These are phyloP conservation scores for Apis florea DNA, from an alignment of 1,140 invertebrate genomes.

Conservation along the genomic window DNA sequence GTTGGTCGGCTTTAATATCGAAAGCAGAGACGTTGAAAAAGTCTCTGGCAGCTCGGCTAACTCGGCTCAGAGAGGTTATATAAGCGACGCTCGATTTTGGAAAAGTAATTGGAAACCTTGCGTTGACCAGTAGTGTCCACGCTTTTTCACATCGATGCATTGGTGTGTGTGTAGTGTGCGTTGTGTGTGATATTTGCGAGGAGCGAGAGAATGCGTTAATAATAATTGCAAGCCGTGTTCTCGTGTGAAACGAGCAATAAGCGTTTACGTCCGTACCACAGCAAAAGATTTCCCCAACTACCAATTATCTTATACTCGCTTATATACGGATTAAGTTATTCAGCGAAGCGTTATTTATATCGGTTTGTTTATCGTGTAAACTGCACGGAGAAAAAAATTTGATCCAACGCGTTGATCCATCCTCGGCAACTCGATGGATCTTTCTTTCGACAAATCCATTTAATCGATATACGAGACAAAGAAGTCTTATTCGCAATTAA, in stretches of 20 bases:
- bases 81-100: no score
- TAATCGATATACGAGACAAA: neutral
- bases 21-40: slow-evolving; percentile 1
- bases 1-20: neutral
- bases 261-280: slow-evolving; percentile 15
- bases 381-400: slow-evolving; percentile 46
- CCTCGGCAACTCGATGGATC: no score
- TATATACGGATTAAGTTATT: slow-evolving; percentile 16
- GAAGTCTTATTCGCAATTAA: neutral
- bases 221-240: slow-evolving; percentile 16
- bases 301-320: slow-evolving; percentile 17
- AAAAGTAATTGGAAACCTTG: no score
- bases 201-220: slow-evolving; percentile 59
- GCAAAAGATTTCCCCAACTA: slow-evolving; percentile 27
- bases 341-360: slow-evolving; percentile 35
- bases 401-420: neutral
- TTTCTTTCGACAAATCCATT: neutral
- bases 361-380: slow-evolving; percentile 8
- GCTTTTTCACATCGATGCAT: neutral
- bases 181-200: slow-evolving; percentile 38
- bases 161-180: neutral
- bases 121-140: slow-evolving; percentile 14
- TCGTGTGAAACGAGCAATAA: neutral
- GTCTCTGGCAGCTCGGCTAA: neutral
- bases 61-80: neutral